Evolutionary conservation across 2,888 invertebrate genomes (phyloP), one percentile per base, ranked within the genome.

Genomic region (Drosophila acutilabella): DNA sequence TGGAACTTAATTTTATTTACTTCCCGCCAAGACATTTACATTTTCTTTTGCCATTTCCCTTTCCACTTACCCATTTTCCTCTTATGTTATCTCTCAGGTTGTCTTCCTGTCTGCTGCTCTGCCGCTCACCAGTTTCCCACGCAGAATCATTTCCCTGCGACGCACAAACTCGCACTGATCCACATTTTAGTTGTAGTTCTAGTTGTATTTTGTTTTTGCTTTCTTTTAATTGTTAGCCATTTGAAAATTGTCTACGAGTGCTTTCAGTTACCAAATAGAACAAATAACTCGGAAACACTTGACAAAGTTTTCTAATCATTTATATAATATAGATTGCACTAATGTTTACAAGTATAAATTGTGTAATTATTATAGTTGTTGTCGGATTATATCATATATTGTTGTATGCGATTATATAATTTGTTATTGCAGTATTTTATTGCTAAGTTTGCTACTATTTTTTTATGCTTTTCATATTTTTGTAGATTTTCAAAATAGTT

Each of bases 191-290:
- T 23, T 23, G 23, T 23, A 23, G 50, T 26, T 7, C 8, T 10
- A 41, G 16, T 18, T 18, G 26, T 23, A 23, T 23, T 23, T 23
- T 3, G 23, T 30, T 51, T 33, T 13, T 50, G 18, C 42, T 18
- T 42, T 11, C 2, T 10, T n/a, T 16, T 20, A 10, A 4, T 23
- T 20, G 5, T 42, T 45, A 38, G 38, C 33, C 44, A 33, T 33
- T 36, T 56, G 36, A 26, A 26, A 74, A 76, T 76, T 74, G 60
- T 64, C 71, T 74, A 71, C 64, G 71, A 79, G 87, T 81, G 81
- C 69, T 54, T 44, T 72, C 57, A 51, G 70, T 74, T 72, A 74
- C 45, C 20, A 47, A 52, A 44, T 51, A 16, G 13, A 48, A 38
- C 50, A 57, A 51, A 42, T 52, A 60, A 38, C 20, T 44, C 14